Evolutionary conservation across 2,797 vertebrate species (phyloP).

Genomic region (Merluccius polli): DNA sequence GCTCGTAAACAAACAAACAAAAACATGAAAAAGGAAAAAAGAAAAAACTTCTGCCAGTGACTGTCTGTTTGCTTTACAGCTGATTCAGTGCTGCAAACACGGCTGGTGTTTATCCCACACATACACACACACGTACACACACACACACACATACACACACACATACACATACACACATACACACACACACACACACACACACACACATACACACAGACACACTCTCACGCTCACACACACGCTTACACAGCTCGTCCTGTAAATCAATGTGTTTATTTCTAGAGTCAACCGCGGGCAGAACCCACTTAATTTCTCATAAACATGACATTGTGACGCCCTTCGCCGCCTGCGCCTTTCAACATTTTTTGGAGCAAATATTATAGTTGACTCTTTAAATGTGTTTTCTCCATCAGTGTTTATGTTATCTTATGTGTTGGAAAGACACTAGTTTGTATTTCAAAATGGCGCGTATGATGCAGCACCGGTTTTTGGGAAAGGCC

Average conservation of each 20-base stretch:
- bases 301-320: slow-evolving; percentile 37
- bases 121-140: too few relatives aligned
- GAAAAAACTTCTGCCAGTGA: not conserved
- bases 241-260: slow-evolving; percentile 4
- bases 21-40: not conserved
- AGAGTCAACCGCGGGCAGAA: not conserved
- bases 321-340: not conserved
- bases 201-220: too few relatives aligned
- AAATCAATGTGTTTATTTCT: slow-evolving; percentile 26
- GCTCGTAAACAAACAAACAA: not conserved
- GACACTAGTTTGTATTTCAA: too few relatives aligned
- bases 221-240: too few relatives aligned
- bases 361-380: not conserved
- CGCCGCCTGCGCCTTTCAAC: not conserved
- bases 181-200: not conserved
- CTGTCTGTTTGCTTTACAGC: not conserved
- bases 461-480: slow-evolving; percentile 8
- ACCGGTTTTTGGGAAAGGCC: slow-evolving; percentile 32
- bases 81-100: slow-evolving; percentile 10
- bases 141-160: not conserved
- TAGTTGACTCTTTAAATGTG: not conserved
- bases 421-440: slow-evolving; percentile 1
- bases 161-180: not conserved
- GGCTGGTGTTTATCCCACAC: not conserved
- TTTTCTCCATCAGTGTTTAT: not conserved